Evolutionary conservation across 2,888 invertebrate genomes (phyloP), one percentile per base, ranked within the genome.

Genomic region (Agapetus fuscipes): DNA sequence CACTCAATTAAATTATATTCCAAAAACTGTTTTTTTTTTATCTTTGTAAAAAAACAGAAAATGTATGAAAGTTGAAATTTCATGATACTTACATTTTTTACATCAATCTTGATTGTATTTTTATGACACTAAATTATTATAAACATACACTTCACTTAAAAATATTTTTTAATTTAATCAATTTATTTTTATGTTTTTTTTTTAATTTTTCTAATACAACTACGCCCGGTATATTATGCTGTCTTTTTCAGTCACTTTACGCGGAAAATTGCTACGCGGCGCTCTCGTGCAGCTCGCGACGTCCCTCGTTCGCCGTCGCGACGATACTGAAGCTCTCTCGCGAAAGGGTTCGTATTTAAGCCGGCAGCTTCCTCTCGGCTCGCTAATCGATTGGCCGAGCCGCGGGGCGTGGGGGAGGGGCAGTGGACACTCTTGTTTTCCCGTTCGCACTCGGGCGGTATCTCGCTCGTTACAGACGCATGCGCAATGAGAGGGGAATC

Each of bases 331-430:
- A 43, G 46, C 43, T 37, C 46, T 39, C 30, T 20, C 34, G 33
- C 46, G 33, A 46, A 46, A 46, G 46, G 46, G 43, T 46, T 46
- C 43, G 39, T 44, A 46, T 46, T 40, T 46, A 46, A 46, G 42
- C 34, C 34, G 30, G 33, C 27, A 34, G 35, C 37, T 28, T 17
- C 26, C 31, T 36, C 17, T 41, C 17, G 12, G 30, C 41, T 39
- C 43, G 43, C 41, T 46, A 43, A 46, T 46, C 46, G 46, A 46
- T 46, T 46, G 46, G 43, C 39, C 38, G 43, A 33, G 34, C 26
- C 27, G 32, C n/a, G 15, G 20, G 20, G 20, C 9, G 9, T 4
- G 20, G 9, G 9, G 20, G 4, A 9, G 20, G 20, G 20, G 20
- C 3, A 37, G 32, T 31, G 42, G 42, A 42, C 38, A 37, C 27